A percentile compares a stretch with the other conserved stretches of the same genome.
These are phyloP conservation scores for Hydrozoanthus tunicans DNA, from an alignment of 64 coral and sea anemone genomes.

Conservation along the genomic window DNA sequence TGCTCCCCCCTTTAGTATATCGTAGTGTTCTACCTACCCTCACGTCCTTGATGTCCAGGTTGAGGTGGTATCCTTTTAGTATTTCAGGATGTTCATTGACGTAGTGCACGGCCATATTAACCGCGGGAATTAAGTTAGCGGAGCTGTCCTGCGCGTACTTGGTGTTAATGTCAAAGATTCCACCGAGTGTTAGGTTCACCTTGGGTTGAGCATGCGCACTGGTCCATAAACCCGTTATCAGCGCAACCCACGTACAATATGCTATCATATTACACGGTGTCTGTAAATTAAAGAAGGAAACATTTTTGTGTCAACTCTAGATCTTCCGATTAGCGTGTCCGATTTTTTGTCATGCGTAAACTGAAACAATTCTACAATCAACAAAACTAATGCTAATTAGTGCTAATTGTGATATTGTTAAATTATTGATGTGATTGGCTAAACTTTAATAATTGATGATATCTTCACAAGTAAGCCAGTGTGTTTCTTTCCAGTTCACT, in stretches of 20 bases:
- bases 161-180: conserved; percentile 76
- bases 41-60: conserved; percentile 80
- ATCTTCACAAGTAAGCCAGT: no score
- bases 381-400: no score
- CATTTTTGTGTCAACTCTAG: no score
- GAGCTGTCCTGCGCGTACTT: conserved; percentile 48
- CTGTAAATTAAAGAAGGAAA: background rate
- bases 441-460: no score
- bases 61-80: conserved; percentile 60
- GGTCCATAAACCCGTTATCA: background rate
- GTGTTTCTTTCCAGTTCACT: no score
- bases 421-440: no score
- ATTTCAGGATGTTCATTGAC: conserved; percentile 69
- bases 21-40: conserved; percentile 23
- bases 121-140: conserved; percentile 74
- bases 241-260: conserved; percentile 2
- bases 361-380: no score
- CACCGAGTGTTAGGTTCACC: conserved; percentile 58
- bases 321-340: no score
- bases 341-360: no score
- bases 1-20: background rate
- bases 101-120: conserved; percentile 63
- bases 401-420: no score
- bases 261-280: background rate
- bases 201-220: conserved; percentile 18